Percentiles rank a stretch among this genome's conserved stretches.
phyloP scores from a whole-genome alignment of 1,140 invertebrate species.

The Augochlora pura region DNA sequence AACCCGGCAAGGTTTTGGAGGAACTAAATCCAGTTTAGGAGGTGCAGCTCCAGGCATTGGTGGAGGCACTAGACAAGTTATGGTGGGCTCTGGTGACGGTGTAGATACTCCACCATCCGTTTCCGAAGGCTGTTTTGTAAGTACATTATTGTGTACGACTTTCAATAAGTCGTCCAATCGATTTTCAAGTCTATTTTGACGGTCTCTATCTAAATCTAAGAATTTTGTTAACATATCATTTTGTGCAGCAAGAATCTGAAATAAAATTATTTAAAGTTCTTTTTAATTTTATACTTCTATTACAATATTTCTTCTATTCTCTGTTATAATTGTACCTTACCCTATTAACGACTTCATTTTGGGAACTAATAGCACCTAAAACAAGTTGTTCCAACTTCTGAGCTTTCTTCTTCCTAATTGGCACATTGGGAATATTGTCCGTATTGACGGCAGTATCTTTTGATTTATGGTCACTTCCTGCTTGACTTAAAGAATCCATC shows the following conservation, averaged over 20 bases:
- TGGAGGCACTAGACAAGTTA: slow-evolving; percentile 74
- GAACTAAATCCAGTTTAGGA: slow-evolving; percentile 77
- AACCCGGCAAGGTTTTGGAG: slow-evolving; percentile 77
- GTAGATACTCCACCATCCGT: slow-evolving; percentile 30
- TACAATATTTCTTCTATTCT: neutral
- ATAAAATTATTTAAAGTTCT: slow-evolving; percentile 12
- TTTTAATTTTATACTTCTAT: too few species aligned
- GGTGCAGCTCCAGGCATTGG: slow-evolving; percentile 74
- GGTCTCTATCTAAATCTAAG: slow-evolving; percentile 75
- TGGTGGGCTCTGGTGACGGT: slow-evolving; percentile 58
- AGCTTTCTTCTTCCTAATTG: slow-evolving; percentile 75
- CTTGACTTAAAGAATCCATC: slow-evolving; percentile 71
- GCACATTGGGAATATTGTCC: slow-evolving; percentile 70
- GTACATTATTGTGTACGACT: slow-evolving; percentile 72
- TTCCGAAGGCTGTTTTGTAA: slow-evolving; percentile 66
- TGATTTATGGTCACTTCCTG: slow-evolving; percentile 69
- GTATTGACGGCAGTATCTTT: slow-evolving; percentile 74
- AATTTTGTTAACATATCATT: slow-evolving; percentile 76
- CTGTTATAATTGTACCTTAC: slow-evolving; percentile 53
- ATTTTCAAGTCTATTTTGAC: slow-evolving; percentile 75
- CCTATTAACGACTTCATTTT: slow-evolving; percentile 79
- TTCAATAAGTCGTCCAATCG: slow-evolving; percentile 76
- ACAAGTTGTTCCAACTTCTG: slow-evolving; percentile 77
- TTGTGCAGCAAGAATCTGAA: slow-evolving; percentile 76
- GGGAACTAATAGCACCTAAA: slow-evolving; percentile 76